These are phyloP conservation scores for Zophobas atratus DNA, from an alignment of 1,140 invertebrate genomes.

Conservation along the genomic window DNA sequence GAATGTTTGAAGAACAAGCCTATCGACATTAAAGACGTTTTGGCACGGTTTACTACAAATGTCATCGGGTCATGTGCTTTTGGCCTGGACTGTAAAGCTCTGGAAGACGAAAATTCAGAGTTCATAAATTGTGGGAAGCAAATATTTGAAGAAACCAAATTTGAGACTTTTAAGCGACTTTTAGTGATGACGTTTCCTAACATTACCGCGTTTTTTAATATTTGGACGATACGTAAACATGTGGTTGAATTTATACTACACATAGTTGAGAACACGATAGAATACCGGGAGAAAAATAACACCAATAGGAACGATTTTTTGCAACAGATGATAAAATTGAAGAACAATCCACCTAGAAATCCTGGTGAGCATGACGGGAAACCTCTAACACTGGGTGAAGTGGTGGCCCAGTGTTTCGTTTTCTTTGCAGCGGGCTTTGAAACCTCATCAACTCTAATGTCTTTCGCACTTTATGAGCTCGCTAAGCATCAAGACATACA, in stretches of 20 bases:
- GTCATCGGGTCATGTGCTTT: slow-evolving; percentile 68
- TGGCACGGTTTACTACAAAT: slow-evolving; percentile 69
- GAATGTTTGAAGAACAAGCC: slow-evolving; percentile 35
- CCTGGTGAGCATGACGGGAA: background rate
- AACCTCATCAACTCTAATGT: slow-evolving; percentile 73
- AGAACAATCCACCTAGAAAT: slow-evolving; percentile 62
- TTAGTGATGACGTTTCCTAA: slow-evolving; percentile 58
- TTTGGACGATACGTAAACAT: slow-evolving; percentile 52
- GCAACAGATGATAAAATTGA: slow-evolving; percentile 67
- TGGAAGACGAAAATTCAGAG: slow-evolving; percentile 62
- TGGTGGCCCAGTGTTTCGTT: slow-evolving; percentile 38
- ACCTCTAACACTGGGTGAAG: slow-evolving; percentile 5
- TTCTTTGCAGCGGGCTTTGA: slow-evolving; percentile 71
- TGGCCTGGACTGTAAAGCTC: slow-evolving; percentile 69
- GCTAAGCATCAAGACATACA: slow-evolving; percentile 74
- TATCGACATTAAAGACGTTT: slow-evolving; percentile 66
- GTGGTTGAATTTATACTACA: slow-evolving; percentile 68
- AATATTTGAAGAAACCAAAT: background rate
- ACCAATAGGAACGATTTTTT: slow-evolving; percentile 70
- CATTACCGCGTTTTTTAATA: slow-evolving; percentile 54
- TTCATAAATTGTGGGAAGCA: slow-evolving; percentile 61
- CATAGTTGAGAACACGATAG: slow-evolving; percentile 66
- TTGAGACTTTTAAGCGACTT: slow-evolving; percentile 60
- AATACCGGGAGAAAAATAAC: slow-evolving; percentile 67
- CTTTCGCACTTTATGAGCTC: slow-evolving; percentile 73